Evolutionary conservation across 64 coral and sea anemone genomes (phyloP), one percentile per base, ranked within the genome.

Genomic region (Stylophora pistillata): DNA sequence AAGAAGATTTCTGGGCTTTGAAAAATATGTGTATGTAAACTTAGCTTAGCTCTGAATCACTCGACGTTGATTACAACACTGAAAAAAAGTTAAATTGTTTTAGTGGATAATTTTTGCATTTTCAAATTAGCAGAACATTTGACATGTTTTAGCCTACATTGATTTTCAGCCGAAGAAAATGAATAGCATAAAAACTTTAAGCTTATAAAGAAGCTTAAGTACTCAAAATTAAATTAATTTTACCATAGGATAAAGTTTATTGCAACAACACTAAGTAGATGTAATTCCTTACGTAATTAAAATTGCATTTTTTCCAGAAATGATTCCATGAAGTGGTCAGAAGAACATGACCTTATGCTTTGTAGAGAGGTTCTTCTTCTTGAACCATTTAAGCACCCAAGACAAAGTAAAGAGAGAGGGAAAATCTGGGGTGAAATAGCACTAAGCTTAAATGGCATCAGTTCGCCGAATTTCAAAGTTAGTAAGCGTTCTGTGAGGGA

Each of bases 311-410:
- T 41, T 41, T 41, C 6, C 37, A 41, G 37, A 41, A 41, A 41
- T 41, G 2, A 41, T 41, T 41, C 6, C 37, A 41, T 41, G 6
- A 41, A 41, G 37, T 87, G 54, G 70, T 73, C 85, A 33, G 71
- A 31, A 9, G 73, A 88, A 30, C 86, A 77, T 76, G 73, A 77
- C 73, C 63, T 58, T 75, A 87, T 71, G 16, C 72, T 87, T 23
- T 88, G 86, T 88, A 57, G 86, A 53, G 86, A 88, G 63, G 73
- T 77, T 64, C 72, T 76, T 33, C 13, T 88, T 30, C 72, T 41
- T 28, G 73, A 88, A 73, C 86, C 86, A 27, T 88, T 88, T 57
- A 88, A 76, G 71, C 71, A 88, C 76, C 86, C 86, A 26, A 76
- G 63, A 88, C 74, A 75, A 21, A 87, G 71, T 34, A 87, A 87